A percentile compares a stretch with the other conserved stretches of the same genome.
phyloP scores from a whole-genome alignment of 2,797 vertebrate genomes.

The Zalophus californianus region DNA sequence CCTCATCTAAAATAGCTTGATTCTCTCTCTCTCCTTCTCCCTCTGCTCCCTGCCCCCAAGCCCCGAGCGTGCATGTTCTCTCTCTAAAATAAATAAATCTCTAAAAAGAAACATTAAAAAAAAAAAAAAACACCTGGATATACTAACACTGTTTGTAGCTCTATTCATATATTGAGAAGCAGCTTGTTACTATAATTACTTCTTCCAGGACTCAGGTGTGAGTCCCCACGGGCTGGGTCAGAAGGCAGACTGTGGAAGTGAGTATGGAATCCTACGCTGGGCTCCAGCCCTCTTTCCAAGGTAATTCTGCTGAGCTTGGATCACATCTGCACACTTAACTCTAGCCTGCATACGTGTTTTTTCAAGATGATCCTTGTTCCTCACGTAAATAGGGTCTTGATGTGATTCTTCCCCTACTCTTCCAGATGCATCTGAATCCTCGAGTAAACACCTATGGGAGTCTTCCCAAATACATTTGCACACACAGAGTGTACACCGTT shows the following conservation, averaged over 20 bases:
- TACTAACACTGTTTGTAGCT: neutral
- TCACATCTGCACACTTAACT: neutral
- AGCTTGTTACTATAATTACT: neutral
- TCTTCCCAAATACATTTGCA: neutral
- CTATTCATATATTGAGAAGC: neutral
- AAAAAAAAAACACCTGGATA: neutral
- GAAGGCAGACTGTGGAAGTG: neutral
- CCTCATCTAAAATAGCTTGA: neutral
- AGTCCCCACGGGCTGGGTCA: neutral
- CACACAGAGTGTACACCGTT: neutral
- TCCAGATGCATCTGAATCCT: neutral
- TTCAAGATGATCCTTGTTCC: neutral
- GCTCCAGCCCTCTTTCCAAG: neutral
- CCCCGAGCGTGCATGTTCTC: accelerated
- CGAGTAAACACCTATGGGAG: neutral
- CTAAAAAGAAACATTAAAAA: neutral
- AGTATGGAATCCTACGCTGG: neutral
- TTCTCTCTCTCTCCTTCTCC: neutral
- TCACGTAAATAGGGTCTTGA: neutral
- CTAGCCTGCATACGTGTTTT: neutral
- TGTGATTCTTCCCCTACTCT: neutral
- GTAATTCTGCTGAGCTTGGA: neutral
- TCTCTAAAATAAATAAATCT: neutral
- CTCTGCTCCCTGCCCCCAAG: neutral
- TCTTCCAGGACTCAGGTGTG: neutral